Base-by-base conservation (phyloP, 2,113 vertebrate species). In the Oophaga pumilio region DNA sequence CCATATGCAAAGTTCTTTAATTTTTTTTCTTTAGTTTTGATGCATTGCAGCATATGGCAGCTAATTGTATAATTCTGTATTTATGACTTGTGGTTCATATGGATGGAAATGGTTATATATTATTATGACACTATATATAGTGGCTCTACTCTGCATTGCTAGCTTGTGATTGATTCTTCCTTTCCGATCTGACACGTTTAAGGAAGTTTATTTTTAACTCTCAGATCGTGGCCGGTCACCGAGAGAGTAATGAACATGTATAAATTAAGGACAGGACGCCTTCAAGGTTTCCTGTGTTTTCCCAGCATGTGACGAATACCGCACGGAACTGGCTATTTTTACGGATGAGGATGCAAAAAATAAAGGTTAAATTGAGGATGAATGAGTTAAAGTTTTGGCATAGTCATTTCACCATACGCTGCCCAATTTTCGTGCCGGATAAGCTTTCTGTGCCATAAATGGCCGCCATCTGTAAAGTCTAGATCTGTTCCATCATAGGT, bases 201-300 rank as follows among this genome's bases (percentile, higher is more conserved):
- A 82, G 57, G 79, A 62, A 82, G 59, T 64, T 60, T 82, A 82
- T 62, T 82, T 82, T 82, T 62, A 79, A 24, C 76, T 24, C 50
- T 26, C 20, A 13, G 24, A 43, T 49, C 28, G 43, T 49, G 0
- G 14, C 43, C 6, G 60, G 60, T 82, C 80, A 52, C 33, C 24
- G 33, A 15, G 43, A 66, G 80, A 62, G 49, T 68, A 82, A 68
- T 68, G 80, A 12, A 66, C 13, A 18, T n/a, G 33, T 68, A 50
- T 66, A 68, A 80, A 68, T 52, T 50, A 68, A 66, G 60, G 22
- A 82, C 80, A 66, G 60, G 80, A 82, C 18, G 80, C 68, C 60
- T 50, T 68, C 53, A 50, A 8, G 8, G 60, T 82, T 82, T 82
- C 80, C 80, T 82, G 80, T 66, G 56, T 82, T 66, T 50, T 68